Evolutionary conservation across 2,888 invertebrate genomes (phyloP).

Genomic region (Coenonympha arcania): DNA sequence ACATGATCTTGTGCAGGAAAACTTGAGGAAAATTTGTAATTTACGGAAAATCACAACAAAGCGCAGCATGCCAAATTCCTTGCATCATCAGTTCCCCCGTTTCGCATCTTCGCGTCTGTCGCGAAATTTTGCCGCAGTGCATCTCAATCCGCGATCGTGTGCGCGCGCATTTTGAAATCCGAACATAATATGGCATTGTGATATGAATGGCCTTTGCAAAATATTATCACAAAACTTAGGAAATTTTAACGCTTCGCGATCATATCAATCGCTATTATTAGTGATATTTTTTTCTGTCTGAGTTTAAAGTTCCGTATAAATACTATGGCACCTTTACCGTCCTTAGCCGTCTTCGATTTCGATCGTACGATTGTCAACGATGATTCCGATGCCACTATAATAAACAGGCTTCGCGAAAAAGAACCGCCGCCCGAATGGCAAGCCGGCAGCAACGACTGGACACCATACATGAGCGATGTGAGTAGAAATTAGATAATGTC

Average conservation of each 20-base stretch:
- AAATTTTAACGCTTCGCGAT: no score
- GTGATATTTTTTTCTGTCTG: no score
- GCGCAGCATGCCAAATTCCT: conserved; percentile 27
- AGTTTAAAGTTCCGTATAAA: no score
- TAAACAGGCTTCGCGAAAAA: conserved; percentile 55
- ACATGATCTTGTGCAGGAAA: no score
- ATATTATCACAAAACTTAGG: no score
- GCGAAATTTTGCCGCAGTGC: conserved; percentile 36
- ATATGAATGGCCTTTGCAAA: no score
- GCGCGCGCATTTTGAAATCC: conserved; percentile 41
- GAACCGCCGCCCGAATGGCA: conserved; percentile 64
- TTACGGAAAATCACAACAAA: conserved; percentile 28
- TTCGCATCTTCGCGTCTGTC: conserved; percentile 26
- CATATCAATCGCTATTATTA: no score
- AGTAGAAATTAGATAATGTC: conserved; percentile 37
- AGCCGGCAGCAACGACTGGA: conserved; percentile 54
- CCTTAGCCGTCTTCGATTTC: conserved; percentile 63
- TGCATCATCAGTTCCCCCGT: conserved; percentile 19
- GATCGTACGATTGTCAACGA: conserved; percentile 63
- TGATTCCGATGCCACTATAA: conserved; percentile 64
- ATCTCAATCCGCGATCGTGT: conserved; percentile 24
- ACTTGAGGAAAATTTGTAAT: background rate
- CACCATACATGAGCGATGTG: conserved; percentile 67
- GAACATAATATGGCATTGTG: no score
- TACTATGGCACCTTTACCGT: conserved; percentile 41